Evolutionary conservation across 2,113 vertebrate genomes (phyloP).

Genomic region (Podocnemis expansa): DNA sequence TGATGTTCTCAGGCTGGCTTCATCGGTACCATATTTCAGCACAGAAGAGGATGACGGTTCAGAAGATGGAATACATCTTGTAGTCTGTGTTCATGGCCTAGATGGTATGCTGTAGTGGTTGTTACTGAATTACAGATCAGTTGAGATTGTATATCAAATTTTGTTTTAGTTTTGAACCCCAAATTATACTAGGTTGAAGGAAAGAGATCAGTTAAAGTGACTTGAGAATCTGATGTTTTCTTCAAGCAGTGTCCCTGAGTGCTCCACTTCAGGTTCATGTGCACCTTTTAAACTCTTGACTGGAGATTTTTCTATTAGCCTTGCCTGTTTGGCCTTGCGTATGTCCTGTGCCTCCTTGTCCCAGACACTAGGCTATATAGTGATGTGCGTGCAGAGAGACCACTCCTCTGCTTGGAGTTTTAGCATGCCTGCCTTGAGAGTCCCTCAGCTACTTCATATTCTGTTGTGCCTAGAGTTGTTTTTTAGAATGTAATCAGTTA

Average conservation of each 20-base stretch:
- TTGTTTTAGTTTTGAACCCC: not conserved
- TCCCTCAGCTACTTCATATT: not conserved
- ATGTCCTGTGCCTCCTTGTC: not conserved
- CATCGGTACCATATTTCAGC: constrained; percentile 93
- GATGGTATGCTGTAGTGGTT: constrained; percentile 84
- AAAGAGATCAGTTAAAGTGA: not conserved
- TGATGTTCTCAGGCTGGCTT: constrained; percentile 91
- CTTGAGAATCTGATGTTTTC: not conserved
- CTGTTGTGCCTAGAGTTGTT: not conserved
- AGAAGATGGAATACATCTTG: constrained; percentile 94
- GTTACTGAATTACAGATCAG: not conserved
- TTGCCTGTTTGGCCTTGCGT: not conserved
- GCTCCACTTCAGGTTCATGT: not conserved
- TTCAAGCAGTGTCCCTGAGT: not conserved
- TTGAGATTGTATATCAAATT: not conserved
- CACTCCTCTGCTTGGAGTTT: not conserved
- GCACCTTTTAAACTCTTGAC: not conserved
- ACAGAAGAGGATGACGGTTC: constrained; percentile 90
- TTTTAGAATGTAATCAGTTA: not conserved
- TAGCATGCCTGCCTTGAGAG: not conserved
- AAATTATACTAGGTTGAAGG: not conserved
- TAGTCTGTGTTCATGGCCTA: constrained; percentile 96
- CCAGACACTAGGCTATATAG: not conserved
- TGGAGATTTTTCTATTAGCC: not conserved
- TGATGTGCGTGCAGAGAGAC: not conserved